Conservation (phyloP, 1,140 invertebrate species). For the Bombus polaris region DNA sequence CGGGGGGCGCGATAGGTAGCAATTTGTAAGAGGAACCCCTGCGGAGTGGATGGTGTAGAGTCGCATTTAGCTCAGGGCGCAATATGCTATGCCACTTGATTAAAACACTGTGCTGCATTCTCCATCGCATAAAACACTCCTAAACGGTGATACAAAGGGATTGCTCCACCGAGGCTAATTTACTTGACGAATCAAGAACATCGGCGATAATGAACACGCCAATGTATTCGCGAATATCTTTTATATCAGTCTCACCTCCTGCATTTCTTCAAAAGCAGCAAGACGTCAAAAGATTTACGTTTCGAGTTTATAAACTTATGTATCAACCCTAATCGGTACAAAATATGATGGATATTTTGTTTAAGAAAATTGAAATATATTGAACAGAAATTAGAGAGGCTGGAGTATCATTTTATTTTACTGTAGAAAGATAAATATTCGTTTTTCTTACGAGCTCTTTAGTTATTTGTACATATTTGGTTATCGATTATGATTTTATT, state of each 20-base stretch:
- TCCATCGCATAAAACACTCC: constrained; percentile 65
- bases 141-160: constrained; percentile 57
- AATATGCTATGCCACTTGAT: constrained; percentile 78
- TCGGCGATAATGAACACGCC: background rate
- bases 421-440: too few species aligned
- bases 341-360: too few species aligned
- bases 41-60: constrained; percentile 61
- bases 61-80: constrained; percentile 72
- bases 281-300: background rate
- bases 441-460: too few species aligned
- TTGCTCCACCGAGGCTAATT: constrained; percentile 58
- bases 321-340: too few species aligned
- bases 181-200: constrained; percentile 32
- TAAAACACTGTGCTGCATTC: constrained; percentile 72
- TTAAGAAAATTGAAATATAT: too few species aligned
- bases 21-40: constrained; percentile 78
- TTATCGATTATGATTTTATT: too few species aligned
- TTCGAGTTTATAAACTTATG: too few species aligned
- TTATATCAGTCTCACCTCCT: background rate
- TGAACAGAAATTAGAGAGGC: too few species aligned
- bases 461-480: too few species aligned
- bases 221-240: background rate
- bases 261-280: background rate
- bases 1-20: constrained; percentile 69
- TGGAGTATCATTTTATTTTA: too few species aligned